Evolutionary conservation across 1,140 invertebrate species (phyloP).

Genomic region (Aphis craccivora): DNA sequence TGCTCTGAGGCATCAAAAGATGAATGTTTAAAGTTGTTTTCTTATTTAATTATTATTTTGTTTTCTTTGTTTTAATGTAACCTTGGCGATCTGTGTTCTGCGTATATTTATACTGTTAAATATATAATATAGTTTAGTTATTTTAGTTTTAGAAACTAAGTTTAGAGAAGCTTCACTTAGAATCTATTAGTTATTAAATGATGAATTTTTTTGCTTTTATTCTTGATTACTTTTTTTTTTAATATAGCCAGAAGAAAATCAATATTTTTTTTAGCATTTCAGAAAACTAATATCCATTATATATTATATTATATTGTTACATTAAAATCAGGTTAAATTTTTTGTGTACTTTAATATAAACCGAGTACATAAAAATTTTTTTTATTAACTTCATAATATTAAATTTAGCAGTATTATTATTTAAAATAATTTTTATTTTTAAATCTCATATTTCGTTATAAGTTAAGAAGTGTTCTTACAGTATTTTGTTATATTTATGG

Average conservation of each 20-base stretch:
- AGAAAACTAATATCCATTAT: background rate
- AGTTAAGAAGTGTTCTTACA: too few species aligned
- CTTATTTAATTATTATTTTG: constrained; percentile 7
- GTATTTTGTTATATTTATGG: background rate
- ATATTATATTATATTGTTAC: too few species aligned
- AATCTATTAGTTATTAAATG: background rate
- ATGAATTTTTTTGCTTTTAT: background rate
- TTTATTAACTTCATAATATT: too few species aligned
- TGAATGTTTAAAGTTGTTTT: background rate
- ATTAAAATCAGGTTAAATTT: background rate
- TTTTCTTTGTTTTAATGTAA: background rate
- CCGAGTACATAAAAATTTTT: too few species aligned
- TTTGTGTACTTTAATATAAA: too few species aligned
- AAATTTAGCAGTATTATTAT: too few species aligned
- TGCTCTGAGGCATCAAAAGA: background rate
- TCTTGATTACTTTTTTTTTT: background rate
- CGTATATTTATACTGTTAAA: background rate
- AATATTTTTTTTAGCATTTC: background rate
- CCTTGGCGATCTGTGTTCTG: background rate
- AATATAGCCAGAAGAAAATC: background rate
- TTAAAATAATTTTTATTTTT: background rate
- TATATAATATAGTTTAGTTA: background rate
- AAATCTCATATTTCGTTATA: background rate
- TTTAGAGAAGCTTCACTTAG: background rate
- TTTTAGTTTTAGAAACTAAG: background rate